Percentiles rank a stretch among this genome's conserved stretches.
phyloP scores from a whole-genome alignment of 2,113 vertebrate species.

The Brevimyrus niger region DNA sequence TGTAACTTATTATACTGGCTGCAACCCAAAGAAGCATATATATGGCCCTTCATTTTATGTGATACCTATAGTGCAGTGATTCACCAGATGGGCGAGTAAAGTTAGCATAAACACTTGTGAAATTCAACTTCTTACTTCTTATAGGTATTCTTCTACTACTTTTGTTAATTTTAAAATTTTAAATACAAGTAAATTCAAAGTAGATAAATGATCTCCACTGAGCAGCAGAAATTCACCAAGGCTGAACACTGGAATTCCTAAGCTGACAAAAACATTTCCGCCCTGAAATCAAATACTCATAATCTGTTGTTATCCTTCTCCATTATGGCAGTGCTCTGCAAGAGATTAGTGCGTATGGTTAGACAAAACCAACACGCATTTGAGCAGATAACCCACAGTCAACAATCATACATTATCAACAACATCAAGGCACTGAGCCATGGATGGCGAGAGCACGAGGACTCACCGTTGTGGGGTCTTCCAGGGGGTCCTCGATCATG shows the following conservation, averaged over 20 bases:
- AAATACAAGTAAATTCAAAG: background rate
- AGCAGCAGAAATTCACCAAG: background rate
- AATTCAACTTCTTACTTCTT: background rate
- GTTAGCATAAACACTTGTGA: background rate
- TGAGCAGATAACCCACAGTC: background rate
- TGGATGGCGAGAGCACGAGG: too few species aligned
- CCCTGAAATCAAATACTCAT: background rate
- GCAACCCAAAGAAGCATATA: background rate
- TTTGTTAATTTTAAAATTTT: background rate
- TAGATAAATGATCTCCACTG: background rate
- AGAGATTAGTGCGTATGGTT: background rate
- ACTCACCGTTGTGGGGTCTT: slow-evolving; percentile 84
- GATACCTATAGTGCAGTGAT: background rate
- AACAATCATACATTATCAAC: background rate
- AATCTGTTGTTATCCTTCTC: background rate
- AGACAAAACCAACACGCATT: background rate
- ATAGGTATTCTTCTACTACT: background rate
- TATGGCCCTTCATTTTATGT: background rate
- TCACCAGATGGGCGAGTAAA: background rate
- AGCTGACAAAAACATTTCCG: background rate
- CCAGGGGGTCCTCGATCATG: slow-evolving; percentile 87
- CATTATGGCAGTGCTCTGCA: background rate
- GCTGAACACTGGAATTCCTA: background rate
- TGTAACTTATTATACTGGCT: background rate
- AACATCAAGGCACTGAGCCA: background rate